Conservation (phyloP, 2,113 vertebrate species). For the Manacus vitellinus region DNA sequence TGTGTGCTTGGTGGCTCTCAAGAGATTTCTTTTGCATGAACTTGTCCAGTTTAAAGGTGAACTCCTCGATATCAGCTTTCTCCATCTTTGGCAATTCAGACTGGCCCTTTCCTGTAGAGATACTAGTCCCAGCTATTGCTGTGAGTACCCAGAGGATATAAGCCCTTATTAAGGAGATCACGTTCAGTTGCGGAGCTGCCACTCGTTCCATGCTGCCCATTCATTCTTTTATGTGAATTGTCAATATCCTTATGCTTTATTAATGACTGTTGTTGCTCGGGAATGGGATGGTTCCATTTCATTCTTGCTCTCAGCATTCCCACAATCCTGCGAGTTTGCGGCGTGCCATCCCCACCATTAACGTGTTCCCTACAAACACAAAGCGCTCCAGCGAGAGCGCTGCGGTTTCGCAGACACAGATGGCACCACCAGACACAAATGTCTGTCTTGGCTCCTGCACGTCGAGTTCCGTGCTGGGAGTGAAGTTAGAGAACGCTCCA, state of each 20-base stretch:
- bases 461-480: constrained; percentile 63
- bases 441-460: constrained; percentile 67
- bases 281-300: not conserved
- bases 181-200: not conserved
- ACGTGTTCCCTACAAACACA: constrained; percentile 54
- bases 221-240: not conserved
- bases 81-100: not conserved
- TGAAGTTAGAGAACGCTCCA: constrained; percentile 63
- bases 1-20: not conserved
- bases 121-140: not conserved
- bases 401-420: constrained; percentile 61
- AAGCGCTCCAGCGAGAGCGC: constrained; percentile 49
- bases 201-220: not conserved
- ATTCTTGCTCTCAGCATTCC: not conserved
- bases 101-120: not conserved
- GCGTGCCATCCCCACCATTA: constrained; percentile 25
- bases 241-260: not conserved
- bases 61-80: not conserved
- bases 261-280: constrained; percentile 5
- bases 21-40: not conserved
- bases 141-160: not conserved
- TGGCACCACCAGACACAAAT: constrained; percentile 68
- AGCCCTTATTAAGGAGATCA: not conserved
- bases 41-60: not conserved
- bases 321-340: constrained; percentile 10